A percentile compares a stretch with the other conserved stretches of the same genome.
Conservation (phyloP, 2,113 vertebrate genomes). For the Erinaceus europaeus region DNA sequence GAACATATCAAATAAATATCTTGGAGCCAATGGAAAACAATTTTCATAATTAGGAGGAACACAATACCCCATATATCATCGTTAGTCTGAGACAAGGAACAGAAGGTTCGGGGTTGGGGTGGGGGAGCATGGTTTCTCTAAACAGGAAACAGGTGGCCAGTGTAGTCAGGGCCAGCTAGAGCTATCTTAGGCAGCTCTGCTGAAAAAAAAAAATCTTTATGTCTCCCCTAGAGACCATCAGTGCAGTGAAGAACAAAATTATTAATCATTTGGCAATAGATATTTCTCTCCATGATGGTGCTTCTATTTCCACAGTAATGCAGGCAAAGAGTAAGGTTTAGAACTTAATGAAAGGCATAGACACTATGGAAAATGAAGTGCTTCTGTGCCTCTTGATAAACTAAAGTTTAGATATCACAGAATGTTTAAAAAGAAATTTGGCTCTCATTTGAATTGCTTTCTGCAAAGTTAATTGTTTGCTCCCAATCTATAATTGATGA, state of each 20-base stretch:
- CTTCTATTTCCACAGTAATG: constrained; percentile 54
- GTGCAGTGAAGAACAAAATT: constrained; percentile 64
- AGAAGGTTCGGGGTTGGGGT: constrained; percentile 78
- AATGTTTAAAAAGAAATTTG: constrained; percentile 42
- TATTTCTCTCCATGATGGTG: constrained; percentile 34
- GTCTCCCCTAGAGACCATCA: constrained; percentile 54
- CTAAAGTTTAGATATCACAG: constrained; percentile 22
- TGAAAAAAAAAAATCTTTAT: constrained; percentile 41
- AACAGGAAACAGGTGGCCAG: constrained; percentile 79
- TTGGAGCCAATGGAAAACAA: constrained; percentile 62
- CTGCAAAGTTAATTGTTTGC: constrained; percentile 57
- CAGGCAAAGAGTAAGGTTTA: constrained; percentile 57
- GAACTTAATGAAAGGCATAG: not conserved
- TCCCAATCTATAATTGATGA: constrained; percentile 58
- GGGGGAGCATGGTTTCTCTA: constrained; percentile 69
- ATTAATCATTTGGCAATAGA: constrained; percentile 57
- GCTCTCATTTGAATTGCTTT: constrained; percentile 65
- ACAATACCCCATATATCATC: constrained; percentile 76
- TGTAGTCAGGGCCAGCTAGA: constrained; percentile 63
- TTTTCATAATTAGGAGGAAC: constrained; percentile 72
- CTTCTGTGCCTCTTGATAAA: not conserved
- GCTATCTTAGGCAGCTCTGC: constrained; percentile 61
- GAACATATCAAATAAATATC: constrained; percentile 56
- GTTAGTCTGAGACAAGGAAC: constrained; percentile 81
- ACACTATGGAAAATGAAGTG: constrained; percentile 27